Evolutionary conservation across 2,113 vertebrate genomes (phyloP).

Genomic region (Perca schrenkii): DNA sequence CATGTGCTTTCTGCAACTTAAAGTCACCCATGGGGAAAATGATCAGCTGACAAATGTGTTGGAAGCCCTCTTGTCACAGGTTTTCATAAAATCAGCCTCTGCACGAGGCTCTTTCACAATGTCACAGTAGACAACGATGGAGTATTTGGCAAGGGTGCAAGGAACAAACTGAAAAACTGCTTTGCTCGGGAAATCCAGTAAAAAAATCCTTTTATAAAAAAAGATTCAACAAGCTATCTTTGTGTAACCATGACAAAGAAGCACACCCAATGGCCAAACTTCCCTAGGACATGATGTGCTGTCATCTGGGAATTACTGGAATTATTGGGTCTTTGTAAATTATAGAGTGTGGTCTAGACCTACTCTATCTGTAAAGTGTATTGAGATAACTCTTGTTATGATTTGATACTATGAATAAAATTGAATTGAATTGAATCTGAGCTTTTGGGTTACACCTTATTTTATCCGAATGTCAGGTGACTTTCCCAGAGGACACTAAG

Average conservation of each 20-base stretch:
- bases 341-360: too few species aligned
- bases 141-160: slow-evolving; percentile 39
- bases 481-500: background rate
- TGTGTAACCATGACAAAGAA: slow-evolving; percentile 48
- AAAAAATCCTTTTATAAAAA: slow-evolving; percentile 59
- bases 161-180: slow-evolving; percentile 14
- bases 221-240: slow-evolving; percentile 45
- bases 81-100: slow-evolving; percentile 32
- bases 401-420: too few species aligned
- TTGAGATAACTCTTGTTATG: too few species aligned
- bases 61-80: slow-evolving; percentile 45
- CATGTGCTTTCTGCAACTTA: slow-evolving; percentile 14
- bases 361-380: too few species aligned
- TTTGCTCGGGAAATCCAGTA: slow-evolving; percentile 31
- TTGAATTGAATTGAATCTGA: background rate
- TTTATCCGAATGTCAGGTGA: slow-evolving; percentile 1
- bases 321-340: too few species aligned
- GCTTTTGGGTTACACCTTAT: slow-evolving; percentile 20
- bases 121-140: slow-evolving; percentile 23
- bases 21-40: slow-evolving; percentile 34
- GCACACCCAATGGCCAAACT: slow-evolving; percentile 9
- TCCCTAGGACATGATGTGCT: slow-evolving; percentile 26
- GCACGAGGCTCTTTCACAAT: slow-evolving; percentile 19
- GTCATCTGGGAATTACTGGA: background rate
- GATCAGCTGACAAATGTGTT: slow-evolving; percentile 29